Evolutionary conservation across 2,113 vertebrate species (phyloP).

Genomic region (Labrus mixtus): DNA sequence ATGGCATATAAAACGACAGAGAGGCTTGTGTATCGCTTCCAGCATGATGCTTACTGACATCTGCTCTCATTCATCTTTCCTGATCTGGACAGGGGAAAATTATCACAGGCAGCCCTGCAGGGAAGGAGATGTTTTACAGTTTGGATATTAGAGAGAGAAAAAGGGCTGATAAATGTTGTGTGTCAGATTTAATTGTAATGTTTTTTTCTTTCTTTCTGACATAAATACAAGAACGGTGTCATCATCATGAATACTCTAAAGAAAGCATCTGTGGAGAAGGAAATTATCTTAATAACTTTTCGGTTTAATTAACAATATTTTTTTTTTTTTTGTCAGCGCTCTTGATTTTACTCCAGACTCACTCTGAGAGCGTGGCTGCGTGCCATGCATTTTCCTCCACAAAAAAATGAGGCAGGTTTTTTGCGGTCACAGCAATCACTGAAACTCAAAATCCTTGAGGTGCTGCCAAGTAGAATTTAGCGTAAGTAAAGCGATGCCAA

Average conservation of each 20-base stretch:
- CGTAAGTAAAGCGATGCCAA: constrained; percentile 57
- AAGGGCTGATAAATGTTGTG: background rate
- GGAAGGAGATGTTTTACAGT: constrained; percentile 11
- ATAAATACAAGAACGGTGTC: too few species aligned
- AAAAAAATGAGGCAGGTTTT: constrained; percentile 55
- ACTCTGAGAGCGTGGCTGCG: constrained; percentile 27
- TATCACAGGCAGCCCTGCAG: constrained; percentile 37
- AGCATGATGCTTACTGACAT: constrained; percentile 41
- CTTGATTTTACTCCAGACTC: constrained; percentile 50
- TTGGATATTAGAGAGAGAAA: background rate
- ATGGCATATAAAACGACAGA: constrained; percentile 24
- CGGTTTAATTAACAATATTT: constrained; percentile 27
- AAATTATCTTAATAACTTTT: constrained; percentile 35
- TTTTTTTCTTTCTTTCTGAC: background rate
- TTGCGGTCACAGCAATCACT: constrained; percentile 63
- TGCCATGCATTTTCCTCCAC: constrained; percentile 50
- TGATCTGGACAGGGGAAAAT: constrained; percentile 45
- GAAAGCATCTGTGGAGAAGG: constrained; percentile 33
- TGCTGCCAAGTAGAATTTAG: constrained; percentile 68
- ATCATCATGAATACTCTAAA: constrained; percentile 6
- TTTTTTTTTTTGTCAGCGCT: constrained; percentile 27
- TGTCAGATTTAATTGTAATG: background rate
- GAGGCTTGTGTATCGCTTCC: constrained; percentile 38
- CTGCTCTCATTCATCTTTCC: constrained; percentile 22
- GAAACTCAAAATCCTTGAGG: constrained; percentile 61